A percentile compares a stretch with the other conserved stretches of the same genome.
phyloP scores from a whole-genome alignment of 2,113 vertebrate species.

The Salvelinus fontinalis region DNA sequence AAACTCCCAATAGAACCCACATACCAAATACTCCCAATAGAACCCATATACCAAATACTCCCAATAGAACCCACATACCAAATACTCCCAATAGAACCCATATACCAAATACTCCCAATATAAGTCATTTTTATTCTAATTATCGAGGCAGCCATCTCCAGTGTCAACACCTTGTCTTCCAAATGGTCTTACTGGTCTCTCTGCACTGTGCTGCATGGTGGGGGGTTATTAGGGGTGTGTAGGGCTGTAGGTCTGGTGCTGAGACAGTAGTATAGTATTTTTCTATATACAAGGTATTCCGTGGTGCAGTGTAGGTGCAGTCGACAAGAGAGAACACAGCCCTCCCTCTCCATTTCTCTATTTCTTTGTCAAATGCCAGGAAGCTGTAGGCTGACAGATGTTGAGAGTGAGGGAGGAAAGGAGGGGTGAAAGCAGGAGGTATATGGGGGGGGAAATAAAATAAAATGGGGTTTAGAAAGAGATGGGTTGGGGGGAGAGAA shows the following conservation, averaged over 20 bases:
- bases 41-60: too few relatives aligned
- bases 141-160: constrained; percentile 57
- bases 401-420: constrained; percentile 45
- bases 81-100: too few relatives aligned
- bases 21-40: too few relatives aligned
- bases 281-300: constrained; percentile 16
- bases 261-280: constrained; percentile 27
- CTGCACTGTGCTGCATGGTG: neutral
- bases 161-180: constrained; percentile 60
- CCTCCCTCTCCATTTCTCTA: constrained; percentile 1
- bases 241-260: constrained; percentile 24
- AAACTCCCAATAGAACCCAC: too few relatives aligned
- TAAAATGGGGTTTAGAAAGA: constrained; percentile 39
- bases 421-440: constrained; percentile 16
- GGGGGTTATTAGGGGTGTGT: neutral
- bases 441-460: constrained; percentile 32
- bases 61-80: too few relatives aligned
- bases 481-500: constrained; percentile 48
- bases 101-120: neutral
- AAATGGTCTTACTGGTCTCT: constrained; percentile 43
- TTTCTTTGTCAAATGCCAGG: constrained; percentile 52
- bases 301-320: constrained; percentile 18
- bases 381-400: constrained; percentile 63
- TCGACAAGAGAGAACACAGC: constrained; percentile 21
- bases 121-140: constrained; percentile 71